phyloP scores from a whole-genome alignment of 1,140 invertebrate species.

The Drosophila mayri region DNA sequence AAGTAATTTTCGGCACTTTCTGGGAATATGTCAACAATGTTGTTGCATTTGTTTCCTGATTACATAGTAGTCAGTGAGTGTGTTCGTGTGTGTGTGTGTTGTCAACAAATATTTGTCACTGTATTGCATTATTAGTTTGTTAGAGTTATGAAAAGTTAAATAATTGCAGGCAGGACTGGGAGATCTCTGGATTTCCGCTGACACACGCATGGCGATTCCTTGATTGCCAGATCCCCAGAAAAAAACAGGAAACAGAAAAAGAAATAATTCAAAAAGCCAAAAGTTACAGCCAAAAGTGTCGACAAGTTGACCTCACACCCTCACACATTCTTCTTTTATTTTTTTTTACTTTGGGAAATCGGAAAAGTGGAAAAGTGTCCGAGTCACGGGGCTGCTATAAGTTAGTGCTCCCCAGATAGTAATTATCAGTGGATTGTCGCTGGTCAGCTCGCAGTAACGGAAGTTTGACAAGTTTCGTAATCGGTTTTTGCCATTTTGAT shows the following conservation, averaged over 20 bases:
- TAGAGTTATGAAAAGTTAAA: conserved; percentile 80
- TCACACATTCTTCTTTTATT: background rate
- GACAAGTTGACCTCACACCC: conserved; percentile 47
- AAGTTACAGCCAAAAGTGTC: conserved; percentile 57
- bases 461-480: conserved; percentile 80
- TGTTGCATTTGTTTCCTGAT: conserved; percentile 35
- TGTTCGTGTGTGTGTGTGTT: conserved; percentile 58
- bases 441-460: conserved; percentile 37
- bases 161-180: conserved; percentile 45
- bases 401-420: conserved; percentile 82
- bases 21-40: conserved; percentile 69
- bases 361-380: conserved; percentile 47
- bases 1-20: conserved; percentile 71
- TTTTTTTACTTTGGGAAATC: background rate
- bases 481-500: conserved; percentile 75
- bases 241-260: background rate
- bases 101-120: conserved; percentile 75
- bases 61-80: conserved; percentile 17
- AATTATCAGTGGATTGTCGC: conserved; percentile 81
- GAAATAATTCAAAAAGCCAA: conserved; percentile 39
- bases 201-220: conserved; percentile 57
- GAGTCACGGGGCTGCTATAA: conserved; percentile 56
- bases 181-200: conserved; percentile 52
- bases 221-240: conserved; percentile 48
- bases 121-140: conserved; percentile 78